phyloP scores from a whole-genome alignment of 2,797 vertebrate species.

The Hippoglossus hippoglossus region DNA sequence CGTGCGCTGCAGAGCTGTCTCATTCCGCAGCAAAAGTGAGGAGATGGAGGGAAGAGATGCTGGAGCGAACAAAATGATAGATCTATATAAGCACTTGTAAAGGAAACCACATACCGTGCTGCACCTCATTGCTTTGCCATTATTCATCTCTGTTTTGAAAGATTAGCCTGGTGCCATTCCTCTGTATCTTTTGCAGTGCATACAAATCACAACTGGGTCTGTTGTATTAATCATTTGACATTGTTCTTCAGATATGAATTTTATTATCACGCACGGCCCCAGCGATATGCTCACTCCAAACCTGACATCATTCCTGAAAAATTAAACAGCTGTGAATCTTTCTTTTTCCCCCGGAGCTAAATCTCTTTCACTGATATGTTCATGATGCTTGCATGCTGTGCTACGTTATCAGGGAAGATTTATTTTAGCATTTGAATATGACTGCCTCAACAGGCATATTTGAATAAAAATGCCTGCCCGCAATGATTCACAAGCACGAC shows the following conservation, averaged over 20 bases:
- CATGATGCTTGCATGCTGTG: conserved; percentile 44
- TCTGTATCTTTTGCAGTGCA: conserved; percentile 22
- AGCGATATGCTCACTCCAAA: conserved; percentile 14
- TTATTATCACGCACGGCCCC: conserved; percentile 27
- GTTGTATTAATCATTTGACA: conserved; percentile 46
- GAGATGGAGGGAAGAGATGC: conserved; percentile 10
- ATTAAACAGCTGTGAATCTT: conserved; percentile 45
- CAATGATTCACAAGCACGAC: conserved; percentile 56
- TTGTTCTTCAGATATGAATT: conserved; percentile 35
- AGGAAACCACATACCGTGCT: conserved; percentile 31
- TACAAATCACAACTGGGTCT: conserved; percentile 26
- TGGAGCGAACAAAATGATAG: not conserved
- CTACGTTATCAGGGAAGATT: conserved; percentile 55
- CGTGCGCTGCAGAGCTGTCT: conserved; percentile 17
- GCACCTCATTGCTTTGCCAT: conserved; percentile 27
- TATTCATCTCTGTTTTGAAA: conserved; percentile 34
- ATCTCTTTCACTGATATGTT: conserved; percentile 46
- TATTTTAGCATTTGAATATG: conserved; percentile 58
- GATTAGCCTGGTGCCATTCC: conserved; percentile 14
- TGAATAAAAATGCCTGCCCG: conserved; percentile 59
- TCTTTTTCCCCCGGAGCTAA: conserved; percentile 28
- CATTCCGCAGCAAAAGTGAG: conserved; percentile 3
- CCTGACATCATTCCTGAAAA: conserved; percentile 41
- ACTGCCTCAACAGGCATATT: conserved; percentile 47
- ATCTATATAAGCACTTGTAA: conserved; percentile 27